Base-by-base conservation (phyloP, 2,113 vertebrate species). In the Carlito syrichta region DNA sequence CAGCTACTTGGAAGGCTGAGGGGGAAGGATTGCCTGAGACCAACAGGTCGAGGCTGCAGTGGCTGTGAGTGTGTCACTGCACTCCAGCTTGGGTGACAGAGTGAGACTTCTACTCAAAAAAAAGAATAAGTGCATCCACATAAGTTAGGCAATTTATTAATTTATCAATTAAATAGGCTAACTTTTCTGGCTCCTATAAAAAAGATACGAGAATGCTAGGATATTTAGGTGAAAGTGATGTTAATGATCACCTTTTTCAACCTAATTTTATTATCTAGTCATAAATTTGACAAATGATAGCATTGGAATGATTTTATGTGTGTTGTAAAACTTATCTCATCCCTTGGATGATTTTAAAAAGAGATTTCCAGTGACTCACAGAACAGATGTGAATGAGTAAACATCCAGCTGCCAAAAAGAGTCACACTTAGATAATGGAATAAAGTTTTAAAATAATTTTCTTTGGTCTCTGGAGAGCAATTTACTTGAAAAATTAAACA, bases 301-400 rank as follows among this genome's bases (percentile, higher is more conserved):
- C 20, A 17, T 9, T 82, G 35, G 40, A 56, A 88, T 54, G 82
- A 74, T 9, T 93, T 87, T 83, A 23, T 60, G 78, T 8, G 40
- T n/a, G 8, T 88, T 48, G 56, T 35, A 83, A 58, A 27, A 68
- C 74, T 95, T 74, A 93, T 91, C 43, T 91, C 68, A 83, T 78
- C 35, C n/a, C 23, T 93, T 90, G 78, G 93, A 83, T 68, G 38
- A 74, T 32, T 89, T 25, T 52, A 17, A 1, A 48, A 90, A 94
- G 90, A 71, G 54, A 68, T 58, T 88, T 97, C 83, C 78, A 74
- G 93, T 96, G 97, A 97, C 95, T 96, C 96, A 96, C 38, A 92
- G 45, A 62, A 81, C 19, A 92, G 62, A 74, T 88, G 73, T 43
- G 60, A 76, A 58, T 48, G 74, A 88, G 32, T 91, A 93, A 96